Conservation (phyloP, 2,113 vertebrate species). For the Sinosuthora webbiana region DNA sequence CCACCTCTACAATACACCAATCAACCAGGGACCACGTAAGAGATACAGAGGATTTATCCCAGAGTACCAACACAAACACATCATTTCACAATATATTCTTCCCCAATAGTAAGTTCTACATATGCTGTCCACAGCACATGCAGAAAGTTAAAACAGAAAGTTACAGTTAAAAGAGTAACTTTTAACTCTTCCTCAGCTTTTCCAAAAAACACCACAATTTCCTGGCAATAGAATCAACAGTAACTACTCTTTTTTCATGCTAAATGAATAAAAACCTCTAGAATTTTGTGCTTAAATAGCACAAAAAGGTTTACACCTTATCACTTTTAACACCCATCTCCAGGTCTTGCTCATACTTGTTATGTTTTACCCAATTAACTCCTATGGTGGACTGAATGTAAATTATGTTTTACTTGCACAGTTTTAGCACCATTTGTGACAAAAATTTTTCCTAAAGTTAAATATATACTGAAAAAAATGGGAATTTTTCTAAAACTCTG, state of each 20-base stretch:
- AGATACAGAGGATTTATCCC: background rate
- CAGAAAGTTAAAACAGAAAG: too few relatives aligned
- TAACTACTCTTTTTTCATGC: background rate
- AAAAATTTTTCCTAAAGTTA: background rate
- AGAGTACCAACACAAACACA: background rate
- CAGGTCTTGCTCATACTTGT: background rate
- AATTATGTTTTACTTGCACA: background rate
- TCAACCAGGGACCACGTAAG: rapidly evolving
- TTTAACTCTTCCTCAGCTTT: background rate
- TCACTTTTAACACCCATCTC: background rate
- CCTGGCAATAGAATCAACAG: background rate
- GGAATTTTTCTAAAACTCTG: background rate
- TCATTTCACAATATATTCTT: background rate
- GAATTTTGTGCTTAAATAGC: too few relatives aligned
- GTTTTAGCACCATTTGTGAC: background rate
- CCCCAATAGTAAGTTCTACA: background rate
- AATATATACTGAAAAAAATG: background rate
- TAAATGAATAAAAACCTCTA: background rate
- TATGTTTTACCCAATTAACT: background rate
- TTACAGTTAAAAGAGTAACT: background rate
- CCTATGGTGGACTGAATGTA: rapidly evolving
- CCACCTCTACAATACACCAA: background rate
- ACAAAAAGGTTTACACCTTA: background rate
- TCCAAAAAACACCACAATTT: background rate
- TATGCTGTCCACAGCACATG: background rate